A percentile compares a stretch with the other conserved stretches of the same genome.
Conservation (phyloP, 2,797 vertebrate genomes). For the Lepus oiostolus region DNA sequence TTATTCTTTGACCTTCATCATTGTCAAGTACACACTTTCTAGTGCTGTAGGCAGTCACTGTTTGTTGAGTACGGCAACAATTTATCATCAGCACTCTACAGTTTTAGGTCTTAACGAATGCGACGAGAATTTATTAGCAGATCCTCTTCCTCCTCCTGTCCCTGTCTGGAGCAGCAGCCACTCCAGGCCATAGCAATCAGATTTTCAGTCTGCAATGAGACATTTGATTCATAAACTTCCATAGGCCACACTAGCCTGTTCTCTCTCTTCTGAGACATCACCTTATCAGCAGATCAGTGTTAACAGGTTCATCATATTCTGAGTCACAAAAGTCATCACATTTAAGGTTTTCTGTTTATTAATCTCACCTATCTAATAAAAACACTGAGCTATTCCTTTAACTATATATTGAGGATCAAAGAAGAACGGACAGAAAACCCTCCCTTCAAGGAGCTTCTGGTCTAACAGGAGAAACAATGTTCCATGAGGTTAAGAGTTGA, state of each 20-base stretch:
- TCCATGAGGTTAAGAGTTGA: not conserved
- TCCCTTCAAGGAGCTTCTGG: not conserved
- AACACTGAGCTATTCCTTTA: not conserved
- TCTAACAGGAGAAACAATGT: not conserved
- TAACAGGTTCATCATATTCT: not conserved
- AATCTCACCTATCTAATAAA: not conserved
- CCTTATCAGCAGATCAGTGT: not conserved
- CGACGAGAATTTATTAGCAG: not conserved
- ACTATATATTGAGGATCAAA: not conserved
- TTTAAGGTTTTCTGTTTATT: not conserved
- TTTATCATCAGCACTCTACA: not conserved
- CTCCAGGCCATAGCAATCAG: not conserved
- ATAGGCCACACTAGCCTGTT: not conserved
- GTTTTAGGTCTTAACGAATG: slow-evolving; percentile 30
- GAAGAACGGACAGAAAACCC: not conserved
- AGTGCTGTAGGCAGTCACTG: not conserved
- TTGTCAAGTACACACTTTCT: slow-evolving; percentile 17
- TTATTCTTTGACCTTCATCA: not conserved
- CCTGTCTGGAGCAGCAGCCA: not conserved
- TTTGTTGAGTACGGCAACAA: not conserved
- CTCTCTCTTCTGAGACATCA: not conserved
- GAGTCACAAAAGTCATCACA: not conserved
- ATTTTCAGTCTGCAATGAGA: not conserved
- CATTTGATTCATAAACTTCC: not conserved
- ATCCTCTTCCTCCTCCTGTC: not conserved